Evolutionary conservation across 2,888 invertebrate genomes (phyloP).

Genomic region (Cephonodes hylas): DNA sequence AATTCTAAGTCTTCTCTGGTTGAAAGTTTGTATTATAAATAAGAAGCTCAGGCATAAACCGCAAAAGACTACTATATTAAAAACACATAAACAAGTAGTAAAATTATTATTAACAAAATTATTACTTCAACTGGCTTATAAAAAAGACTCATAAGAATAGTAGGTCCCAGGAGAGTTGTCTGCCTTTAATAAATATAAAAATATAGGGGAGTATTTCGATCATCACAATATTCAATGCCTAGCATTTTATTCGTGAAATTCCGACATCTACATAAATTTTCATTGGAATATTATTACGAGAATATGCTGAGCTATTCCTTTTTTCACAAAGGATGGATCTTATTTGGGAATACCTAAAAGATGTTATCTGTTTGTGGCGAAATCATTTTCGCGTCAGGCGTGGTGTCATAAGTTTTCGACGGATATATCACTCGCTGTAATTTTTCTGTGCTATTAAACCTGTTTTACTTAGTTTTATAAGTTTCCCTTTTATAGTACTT

Average conservation of each 20-base stretch:
- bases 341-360: slow-evolving; percentile 11
- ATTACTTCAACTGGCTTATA: too few species aligned
- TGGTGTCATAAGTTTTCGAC: background rate
- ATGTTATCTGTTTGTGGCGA: background rate
- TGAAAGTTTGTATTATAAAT: too few species aligned
- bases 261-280: slow-evolving; percentile 19
- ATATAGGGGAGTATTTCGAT: too few species aligned
- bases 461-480: too few species aligned
- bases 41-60: too few species aligned
- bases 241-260: slow-evolving; percentile 19
- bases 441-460: background rate
- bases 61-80: too few species aligned
- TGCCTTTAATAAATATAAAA: too few species aligned
- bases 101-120: too few species aligned
- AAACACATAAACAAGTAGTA: too few species aligned
- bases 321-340: slow-evolving; percentile 12
- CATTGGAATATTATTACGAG: slow-evolving; percentile 13
- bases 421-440: background rate
- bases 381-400: slow-evolving; percentile 9
- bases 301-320: slow-evolving; percentile 11
- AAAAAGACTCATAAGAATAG: too few species aligned
- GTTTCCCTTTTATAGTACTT: too few species aligned
- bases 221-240: slow-evolving; percentile 11
- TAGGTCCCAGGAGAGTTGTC: too few species aligned
- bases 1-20: background rate